Base-by-base conservation (phyloP, 2,888 invertebrate species). In the Asteroscopus sphinx region DNA sequence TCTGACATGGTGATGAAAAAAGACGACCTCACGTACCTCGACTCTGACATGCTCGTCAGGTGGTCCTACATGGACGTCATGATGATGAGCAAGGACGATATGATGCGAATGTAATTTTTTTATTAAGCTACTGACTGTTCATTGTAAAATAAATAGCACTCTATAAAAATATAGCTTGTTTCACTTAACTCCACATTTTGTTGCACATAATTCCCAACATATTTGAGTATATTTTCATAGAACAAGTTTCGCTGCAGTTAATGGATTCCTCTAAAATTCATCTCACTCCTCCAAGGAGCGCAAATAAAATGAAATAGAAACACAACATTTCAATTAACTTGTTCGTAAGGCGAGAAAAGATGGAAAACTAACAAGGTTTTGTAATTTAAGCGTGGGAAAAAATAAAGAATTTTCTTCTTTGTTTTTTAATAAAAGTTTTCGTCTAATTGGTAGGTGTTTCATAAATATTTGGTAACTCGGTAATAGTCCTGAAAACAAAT, bases 51-150 rank as follows among this genome's bases (percentile, higher is more conserved):
- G 87, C 68, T 93, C 37, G 81, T 90, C 60, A 70, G 81, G 25
- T 81, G 88, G 82, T 85, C 90, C 28, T 92, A 93, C 86, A 90
- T 77, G 56, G 90, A 91, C 60, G 89, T 92, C 48, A 92, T 92
- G 91, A 74, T 92, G 73, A 87, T 83, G 87, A 87, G 86, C 81
- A 68, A 72, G 47, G 91, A 91, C 79, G 83, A 83, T 64, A 90
- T 90, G 90, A 79, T 82, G 67, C 78, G 90, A 45, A 76, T 89
- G 86, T 92, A 80, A 87, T 64, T 17, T 37, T 40, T 21, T 9
- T 47, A 25, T 11, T 35, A 25, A 59, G 37, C 17, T 13, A 44
- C 17, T 47, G 12, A 46, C 32, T 35, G 30, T 55, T 59, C 15
- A 56, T 28, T 53, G n/a, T 56, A 30, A 28, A 76, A 71, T 68